Evolutionary conservation across 1,140 invertebrate species (phyloP).

Genomic region (Drosophila eugracilis): DNA sequence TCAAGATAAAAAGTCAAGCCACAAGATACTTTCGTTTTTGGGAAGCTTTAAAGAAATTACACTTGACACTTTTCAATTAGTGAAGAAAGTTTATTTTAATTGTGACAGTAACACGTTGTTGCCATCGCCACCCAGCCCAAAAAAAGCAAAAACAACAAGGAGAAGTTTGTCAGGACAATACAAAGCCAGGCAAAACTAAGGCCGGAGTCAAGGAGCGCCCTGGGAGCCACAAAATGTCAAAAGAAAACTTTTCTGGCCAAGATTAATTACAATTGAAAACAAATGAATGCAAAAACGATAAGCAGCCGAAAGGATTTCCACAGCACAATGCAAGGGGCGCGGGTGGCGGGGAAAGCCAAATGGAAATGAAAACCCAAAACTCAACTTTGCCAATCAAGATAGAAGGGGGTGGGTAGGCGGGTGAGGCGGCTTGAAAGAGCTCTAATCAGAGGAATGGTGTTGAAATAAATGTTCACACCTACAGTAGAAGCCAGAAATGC

Average conservation of each 20-base stretch:
- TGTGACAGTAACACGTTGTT: conserved; percentile 79
- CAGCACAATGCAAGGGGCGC: conserved; percentile 8
- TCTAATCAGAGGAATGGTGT: conserved; percentile 49
- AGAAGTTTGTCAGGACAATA: conserved; percentile 52
- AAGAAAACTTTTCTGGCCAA: conserved; percentile 76
- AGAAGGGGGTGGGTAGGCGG: conserved; percentile 1
- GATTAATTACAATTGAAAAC: conserved; percentile 84
- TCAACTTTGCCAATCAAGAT: conserved; percentile 79
- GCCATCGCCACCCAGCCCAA: conserved; percentile 22
- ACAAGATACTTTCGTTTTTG: conserved; percentile 38
- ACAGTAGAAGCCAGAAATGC: conserved; percentile 35
- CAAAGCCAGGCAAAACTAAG: conserved; percentile 50
- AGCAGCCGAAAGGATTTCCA: conserved; percentile 76
- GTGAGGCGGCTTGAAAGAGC: conserved; percentile 16
- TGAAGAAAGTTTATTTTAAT: conserved; percentile 78
- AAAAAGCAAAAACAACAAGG: conserved; percentile 50
- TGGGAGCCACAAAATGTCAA: conserved; percentile 78
- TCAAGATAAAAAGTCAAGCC: conserved; percentile 48
- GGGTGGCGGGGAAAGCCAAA: conserved; percentile 10
- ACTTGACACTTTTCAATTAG: conserved; percentile 83
- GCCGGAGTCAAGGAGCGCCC: conserved; percentile 38
- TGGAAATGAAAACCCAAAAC: conserved; percentile 50
- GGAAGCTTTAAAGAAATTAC: conserved; percentile 72
- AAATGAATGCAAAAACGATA: conserved; percentile 84
- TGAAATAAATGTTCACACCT: conserved; percentile 78